Base-by-base conservation (phyloP, 2,113 vertebrate species). In the Gnathonemus longibarbis region DNA sequence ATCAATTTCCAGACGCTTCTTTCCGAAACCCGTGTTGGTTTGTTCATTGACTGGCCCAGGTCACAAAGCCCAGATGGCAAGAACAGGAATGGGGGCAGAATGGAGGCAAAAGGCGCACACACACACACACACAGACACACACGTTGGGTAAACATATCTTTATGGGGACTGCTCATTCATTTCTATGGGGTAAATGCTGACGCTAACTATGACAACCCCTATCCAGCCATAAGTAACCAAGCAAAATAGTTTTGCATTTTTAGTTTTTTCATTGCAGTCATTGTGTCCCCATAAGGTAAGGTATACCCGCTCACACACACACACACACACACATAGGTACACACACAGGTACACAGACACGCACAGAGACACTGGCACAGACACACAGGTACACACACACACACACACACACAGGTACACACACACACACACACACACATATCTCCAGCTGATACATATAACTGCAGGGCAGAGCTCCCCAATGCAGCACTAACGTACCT, bases 361-460 rank as follows among this genome's bases (percentile, higher is more conserved):
- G 1, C 9, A 27, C 0, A 27, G n/a, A n/a, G n/a, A n/a, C n/a
- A 56, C 4, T 5, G 19, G 21, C 53, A 56, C 24, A 62, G 0
- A n/a, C 21, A n/a, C 24, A 62, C 24, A 58, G 19, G 21, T 7
- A 58, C 1, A 8, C 19, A 84, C 15, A 1, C 52, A n/a, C 8
- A 3, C 9, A 27, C 0, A 27, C 58, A 66, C 58, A 66, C 8
- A 66, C 3, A 58, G 13, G 15, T 15, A 53, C 52, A 19, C 17
- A 21, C 52, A 21, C 39, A 84, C 17, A 21, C 52, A 21, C 39
- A 84, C 42, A 48, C 91, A 89, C 86, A 66, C 89, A 92, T 42
- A 92, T 92, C 92, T 89, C 70, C 0, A 50, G 89, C 91, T 94
- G 94, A 96, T 94, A 94, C 94, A 95, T 94, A 90, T 91, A 45